These are phyloP conservation scores for Ditylenchus weischeri DNA, from an alignment of 2,888 invertebrate genomes.

Conservation along the genomic window DNA sequence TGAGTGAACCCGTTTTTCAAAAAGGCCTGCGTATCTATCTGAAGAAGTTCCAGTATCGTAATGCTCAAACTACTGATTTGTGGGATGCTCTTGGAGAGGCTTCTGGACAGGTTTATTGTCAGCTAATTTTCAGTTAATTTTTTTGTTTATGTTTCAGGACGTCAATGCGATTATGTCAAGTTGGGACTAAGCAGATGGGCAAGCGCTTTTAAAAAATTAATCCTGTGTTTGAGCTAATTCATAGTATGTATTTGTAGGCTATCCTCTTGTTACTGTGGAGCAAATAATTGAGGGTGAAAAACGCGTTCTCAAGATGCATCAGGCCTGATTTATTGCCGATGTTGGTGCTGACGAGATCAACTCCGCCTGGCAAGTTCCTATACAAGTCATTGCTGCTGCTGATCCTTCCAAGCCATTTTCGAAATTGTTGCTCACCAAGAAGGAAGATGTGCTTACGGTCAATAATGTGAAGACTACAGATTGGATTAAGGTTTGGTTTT, in stretches of 20 bases:
- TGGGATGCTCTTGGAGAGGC: constrained; percentile 85
- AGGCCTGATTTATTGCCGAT: constrained; percentile 79
- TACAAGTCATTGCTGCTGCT: constrained; percentile 16
- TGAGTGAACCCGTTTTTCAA: constrained; percentile 73
- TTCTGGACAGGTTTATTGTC: constrained; percentile 64
- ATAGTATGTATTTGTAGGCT: constrained; percentile 58
- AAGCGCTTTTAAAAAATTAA: too few relatives aligned
- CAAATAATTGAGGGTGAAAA: constrained; percentile 27
- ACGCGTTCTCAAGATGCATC: constrained; percentile 70
- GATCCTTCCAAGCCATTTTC: constrained; percentile 13
- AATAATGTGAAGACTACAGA: constrained; percentile 71
- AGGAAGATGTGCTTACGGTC: constrained; percentile 70
- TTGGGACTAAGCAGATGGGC: constrained; percentile 93
- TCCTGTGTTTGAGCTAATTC: too few relatives aligned
- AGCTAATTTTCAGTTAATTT: not conserved
- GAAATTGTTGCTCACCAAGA: constrained; percentile 68
- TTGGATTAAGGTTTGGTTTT: constrained; percentile 73
- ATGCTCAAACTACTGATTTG: constrained; percentile 86
- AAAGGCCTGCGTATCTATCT: constrained; percentile 88
- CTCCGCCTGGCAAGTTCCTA: constrained; percentile 22
- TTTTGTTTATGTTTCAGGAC: constrained; percentile 65
- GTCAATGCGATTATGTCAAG: constrained; percentile 87
- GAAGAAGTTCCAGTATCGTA: constrained; percentile 79
- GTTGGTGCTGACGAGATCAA: constrained; percentile 64
- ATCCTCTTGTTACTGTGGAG: constrained; percentile 73